A percentile compares a stretch with the other conserved stretches of the same genome.
Evolutionary conservation across 1,140 invertebrate genomes (phyloP).

Genomic region (Drosophila nebulosa): DNA sequence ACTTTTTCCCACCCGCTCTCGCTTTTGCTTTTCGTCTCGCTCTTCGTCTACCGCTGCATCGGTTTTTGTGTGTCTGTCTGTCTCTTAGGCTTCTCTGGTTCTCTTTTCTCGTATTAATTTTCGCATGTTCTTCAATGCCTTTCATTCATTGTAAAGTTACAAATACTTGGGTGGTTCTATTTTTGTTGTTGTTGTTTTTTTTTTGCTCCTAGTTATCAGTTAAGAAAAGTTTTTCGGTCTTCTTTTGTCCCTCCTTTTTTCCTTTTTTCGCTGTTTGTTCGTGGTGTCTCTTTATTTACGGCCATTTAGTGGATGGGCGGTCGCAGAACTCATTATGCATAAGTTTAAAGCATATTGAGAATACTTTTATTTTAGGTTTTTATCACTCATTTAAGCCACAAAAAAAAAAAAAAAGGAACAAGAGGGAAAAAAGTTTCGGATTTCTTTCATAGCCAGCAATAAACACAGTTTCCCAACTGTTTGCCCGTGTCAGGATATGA

Average conservation of each 20-base stretch:
- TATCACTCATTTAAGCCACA: constrained; percentile 31
- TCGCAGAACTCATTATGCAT: constrained; percentile 39
- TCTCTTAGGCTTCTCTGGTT: constrained; percentile 5
- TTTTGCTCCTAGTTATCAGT: constrained; percentile 18
- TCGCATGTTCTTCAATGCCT: constrained; percentile 13
- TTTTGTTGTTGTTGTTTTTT: constrained; percentile 10
- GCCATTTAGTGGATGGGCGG: constrained; percentile 32
- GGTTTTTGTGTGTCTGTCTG: not conserved
- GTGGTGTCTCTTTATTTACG: constrained; percentile 53
- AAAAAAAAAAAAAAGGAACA: too few relatives aligned
- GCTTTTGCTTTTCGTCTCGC: not conserved
- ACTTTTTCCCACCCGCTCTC: constrained; percentile 32
- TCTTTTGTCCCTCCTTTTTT: not conserved
- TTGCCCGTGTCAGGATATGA: not conserved
- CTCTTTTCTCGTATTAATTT: constrained; percentile 34
- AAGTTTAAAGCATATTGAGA: constrained; percentile 53
- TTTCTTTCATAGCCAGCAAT: constrained; percentile 22
- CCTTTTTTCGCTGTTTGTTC: constrained; percentile 3
- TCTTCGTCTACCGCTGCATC: not conserved
- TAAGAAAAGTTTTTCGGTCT: not conserved
- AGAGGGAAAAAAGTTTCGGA: constrained; percentile 10
- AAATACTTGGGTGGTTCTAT: constrained; percentile 20
- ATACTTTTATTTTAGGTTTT: constrained; percentile 25
- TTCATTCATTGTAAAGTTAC: constrained; percentile 40
- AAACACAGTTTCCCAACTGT: constrained; percentile 60